These are phyloP conservation scores for Acleris sparsana DNA, from an alignment of 2,888 invertebrate species.

Conservation along the genomic window DNA sequence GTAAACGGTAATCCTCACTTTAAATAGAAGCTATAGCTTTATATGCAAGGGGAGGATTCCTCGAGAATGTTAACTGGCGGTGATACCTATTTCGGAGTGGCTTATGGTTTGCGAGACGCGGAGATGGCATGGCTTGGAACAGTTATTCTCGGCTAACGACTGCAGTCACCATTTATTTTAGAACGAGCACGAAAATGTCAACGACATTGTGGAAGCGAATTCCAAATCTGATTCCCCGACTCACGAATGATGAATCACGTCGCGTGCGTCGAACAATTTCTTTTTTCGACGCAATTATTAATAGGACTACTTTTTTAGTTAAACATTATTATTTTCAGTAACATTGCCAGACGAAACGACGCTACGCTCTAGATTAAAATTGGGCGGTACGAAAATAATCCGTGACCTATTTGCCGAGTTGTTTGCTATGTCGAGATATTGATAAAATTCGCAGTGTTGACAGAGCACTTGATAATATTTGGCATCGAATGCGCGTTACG, in stretches of 20 bases:
- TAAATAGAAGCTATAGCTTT: conserved; percentile 17
- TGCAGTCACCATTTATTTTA: conserved; percentile 48
- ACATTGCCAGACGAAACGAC: conserved; percentile 61
- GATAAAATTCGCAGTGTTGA: conserved; percentile 78
- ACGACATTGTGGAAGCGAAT: conserved; percentile 68
- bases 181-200: conserved; percentile 69
- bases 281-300: conserved; percentile 61
- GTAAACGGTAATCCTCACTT: conserved; percentile 34
- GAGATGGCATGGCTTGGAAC: conserved; percentile 43
- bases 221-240: conserved; percentile 66
- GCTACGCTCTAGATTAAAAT: conserved; percentile 49
- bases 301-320: conserved; percentile 48
- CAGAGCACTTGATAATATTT: conserved; percentile 78
- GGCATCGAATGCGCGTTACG: conserved; percentile 67
- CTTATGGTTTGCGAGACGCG: conserved; percentile 29
- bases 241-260: conserved; percentile 72
- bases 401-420: conserved; percentile 67
- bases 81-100: conserved; percentile 9
- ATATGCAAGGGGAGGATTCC: conserved; percentile 16
- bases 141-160: conserved; percentile 51
- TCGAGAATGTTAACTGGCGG: conserved; percentile 15
- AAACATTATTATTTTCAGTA: conserved; percentile 57
- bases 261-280: conserved; percentile 66
- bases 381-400: conserved; percentile 62
- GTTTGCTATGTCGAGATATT: conserved; percentile 60